phyloP scores from a whole-genome alignment of 2,888 invertebrate genomes.

The Amphipyra berbera region DNA sequence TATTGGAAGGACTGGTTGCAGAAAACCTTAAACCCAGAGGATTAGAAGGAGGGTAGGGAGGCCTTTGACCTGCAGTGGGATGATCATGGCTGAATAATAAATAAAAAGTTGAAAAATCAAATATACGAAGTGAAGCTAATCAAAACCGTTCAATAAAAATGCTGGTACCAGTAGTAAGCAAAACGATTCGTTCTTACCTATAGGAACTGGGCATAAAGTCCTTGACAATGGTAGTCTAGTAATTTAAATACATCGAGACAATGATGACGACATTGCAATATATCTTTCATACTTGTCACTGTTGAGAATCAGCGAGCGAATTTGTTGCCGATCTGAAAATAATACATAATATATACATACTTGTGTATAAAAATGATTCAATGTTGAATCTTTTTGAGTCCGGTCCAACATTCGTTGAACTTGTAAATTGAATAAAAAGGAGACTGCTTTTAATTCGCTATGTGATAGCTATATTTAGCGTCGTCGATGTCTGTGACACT shows the following conservation, averaged over 20 bases:
- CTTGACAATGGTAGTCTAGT: background rate
- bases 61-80: too few relatives aligned
- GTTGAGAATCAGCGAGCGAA: conserved; percentile 21
- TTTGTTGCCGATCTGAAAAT: conserved; percentile 30
- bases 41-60: too few relatives aligned
- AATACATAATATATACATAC: conserved; percentile 28
- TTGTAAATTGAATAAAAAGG: conserved; percentile 10
- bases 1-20: too few relatives aligned
- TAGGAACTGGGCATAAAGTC: too few relatives aligned
- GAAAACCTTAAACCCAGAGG: too few relatives aligned
- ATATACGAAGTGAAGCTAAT: too few relatives aligned
- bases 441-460: conserved; percentile 11
- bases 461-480: conserved; percentile 28
- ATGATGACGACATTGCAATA: background rate
- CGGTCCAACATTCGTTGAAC: conserved; percentile 17
- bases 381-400: conserved; percentile 22
- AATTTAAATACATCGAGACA: background rate
- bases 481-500: background rate
- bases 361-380: conserved; percentile 38
- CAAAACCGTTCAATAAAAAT: too few relatives aligned
- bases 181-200: too few relatives aligned
- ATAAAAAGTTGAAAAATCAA: too few relatives aligned
- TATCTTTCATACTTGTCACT: background rate
- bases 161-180: too few relatives aligned
- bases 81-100: too few relatives aligned